Evolutionary conservation across 1,140 invertebrate genomes (phyloP), one percentile per base, ranked within the genome.

Genomic region (Ephestia elutella): DNA sequence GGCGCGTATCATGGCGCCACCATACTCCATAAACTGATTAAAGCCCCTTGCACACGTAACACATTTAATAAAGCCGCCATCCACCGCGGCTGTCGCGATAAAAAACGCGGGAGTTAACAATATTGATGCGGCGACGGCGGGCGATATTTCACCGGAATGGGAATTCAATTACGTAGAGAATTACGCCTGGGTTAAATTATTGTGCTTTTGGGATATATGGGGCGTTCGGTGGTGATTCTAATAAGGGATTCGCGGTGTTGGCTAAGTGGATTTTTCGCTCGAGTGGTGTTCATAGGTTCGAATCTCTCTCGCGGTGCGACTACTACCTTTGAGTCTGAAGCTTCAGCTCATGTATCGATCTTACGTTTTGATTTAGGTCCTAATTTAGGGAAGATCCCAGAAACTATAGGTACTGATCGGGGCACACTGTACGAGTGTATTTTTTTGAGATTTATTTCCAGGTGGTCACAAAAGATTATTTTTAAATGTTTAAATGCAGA

Each of bases 91-190:
- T 44, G 38, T 44, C 38, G 38, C 38, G 13, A 44, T 44, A 44
- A 44, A 44, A 44, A 44, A 44, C 38, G 38, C 38, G 13, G 7
- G 38, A 44, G 38, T 44, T 44, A 44, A 44, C 38, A n/a, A 44
- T 44, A 44, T 44, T 44, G 38, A 44, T 44, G 38, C 38, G 38
- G 38, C 38, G n/a, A 17, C 38, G 38, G 13, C 5, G 38, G 13
- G 38, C 38, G 13, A 44, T 44, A 44, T 44, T 15, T 44, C 10
- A 44, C 38, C 38, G 2, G 13, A 17, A 44, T 44, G 38, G 38
- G 38, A 44, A 44, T 44, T 44, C 38, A 44, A 44, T 44, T 44
- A 44, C 38, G 38, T n/a, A 44, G 5, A n/a, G 38, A 44, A 44
- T 44, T 44, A 44, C 38, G 38, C 38, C 13, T 7, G 38, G 38